Percentiles rank a stretch among this genome's conserved stretches.
These are phyloP conservation scores for Leucophenga montana DNA, from an alignment of 2,888 invertebrate genomes.

Conservation along the genomic window DNA sequence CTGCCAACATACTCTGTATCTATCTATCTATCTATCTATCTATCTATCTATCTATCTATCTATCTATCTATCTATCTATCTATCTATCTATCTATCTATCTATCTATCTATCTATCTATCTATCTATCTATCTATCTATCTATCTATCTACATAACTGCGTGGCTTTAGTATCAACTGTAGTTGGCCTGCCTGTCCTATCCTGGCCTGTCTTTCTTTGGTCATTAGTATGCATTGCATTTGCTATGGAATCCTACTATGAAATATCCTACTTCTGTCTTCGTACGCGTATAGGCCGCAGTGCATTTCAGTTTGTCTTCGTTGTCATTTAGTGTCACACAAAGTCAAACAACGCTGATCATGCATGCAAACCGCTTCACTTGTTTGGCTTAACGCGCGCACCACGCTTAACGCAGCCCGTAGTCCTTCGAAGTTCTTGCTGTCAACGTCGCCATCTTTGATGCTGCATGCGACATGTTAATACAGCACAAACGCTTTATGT, in stretches of 20 bases:
- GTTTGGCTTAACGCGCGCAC: not conserved
- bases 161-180: conserved; percentile 1
- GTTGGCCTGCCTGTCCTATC: not conserved
- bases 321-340: not conserved
- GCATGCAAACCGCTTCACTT: conserved; percentile 16
- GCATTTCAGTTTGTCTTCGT: not conserved
- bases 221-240: conserved; percentile 62
- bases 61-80: too few species aligned
- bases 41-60: too few species aligned
- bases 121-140: too few species aligned
- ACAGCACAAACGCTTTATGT: too few species aligned
- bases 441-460: not conserved
- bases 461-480: not conserved
- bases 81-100: too few species aligned
- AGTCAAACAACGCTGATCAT: not conserved
- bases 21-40: not conserved
- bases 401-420: too few species aligned
- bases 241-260: conserved; percentile 29
- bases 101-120: too few species aligned
- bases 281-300: not conserved
- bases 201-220: not conserved
- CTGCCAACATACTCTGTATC: not conserved
- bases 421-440: too few species aligned
- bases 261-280: not conserved
- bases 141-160: not conserved